Evolutionary conservation across 1,140 invertebrate species (phyloP).

Genomic region (Scaptomyza hsui): DNA sequence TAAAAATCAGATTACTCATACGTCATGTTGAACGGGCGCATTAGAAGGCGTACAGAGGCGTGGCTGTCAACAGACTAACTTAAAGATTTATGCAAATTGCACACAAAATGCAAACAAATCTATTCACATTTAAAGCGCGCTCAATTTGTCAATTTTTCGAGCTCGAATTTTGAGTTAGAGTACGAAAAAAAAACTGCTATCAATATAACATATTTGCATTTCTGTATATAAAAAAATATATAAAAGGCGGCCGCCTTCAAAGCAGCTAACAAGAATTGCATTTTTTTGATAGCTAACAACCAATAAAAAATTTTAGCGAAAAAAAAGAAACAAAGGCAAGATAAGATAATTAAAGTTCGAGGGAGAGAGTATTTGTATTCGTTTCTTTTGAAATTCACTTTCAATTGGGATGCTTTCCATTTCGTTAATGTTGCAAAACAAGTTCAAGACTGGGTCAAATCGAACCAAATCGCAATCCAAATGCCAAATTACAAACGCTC

Average conservation of each 20-base stretch:
- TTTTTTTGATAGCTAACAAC: conserved; percentile 30
- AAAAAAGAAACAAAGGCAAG: conserved; percentile 43
- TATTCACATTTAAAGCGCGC: conserved; percentile 11
- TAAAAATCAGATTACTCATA: conserved; percentile 74
- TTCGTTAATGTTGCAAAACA: conserved; percentile 53
- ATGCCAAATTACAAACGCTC: conserved; percentile 64
- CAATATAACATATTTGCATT: conserved; percentile 65
- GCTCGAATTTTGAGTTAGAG: background rate
- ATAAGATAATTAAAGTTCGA: conserved; percentile 63
- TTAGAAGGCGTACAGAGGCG: conserved; percentile 20
- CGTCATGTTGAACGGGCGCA: conserved; percentile 29
- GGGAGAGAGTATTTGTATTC: conserved; percentile 4
- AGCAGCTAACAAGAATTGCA: conserved; percentile 63
- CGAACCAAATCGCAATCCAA: conserved; percentile 39
- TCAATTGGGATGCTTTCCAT: conserved; percentile 54
- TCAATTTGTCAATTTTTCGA: conserved; percentile 45
- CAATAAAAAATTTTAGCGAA: conserved; percentile 70
- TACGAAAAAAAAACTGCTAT: conserved; percentile 13
- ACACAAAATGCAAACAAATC: conserved; percentile 46
- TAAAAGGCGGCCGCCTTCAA: conserved; percentile 65
- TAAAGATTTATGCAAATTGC: conserved; percentile 46
- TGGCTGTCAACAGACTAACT: conserved; percentile 41
- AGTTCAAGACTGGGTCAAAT: conserved; percentile 66
- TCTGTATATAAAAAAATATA: conserved; percentile 27
- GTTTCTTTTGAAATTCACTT: background rate